These are phyloP conservation scores for Ictidomys tridecemlineatus DNA, from an alignment of 2,113 vertebrate species.

Conservation along the genomic window DNA sequence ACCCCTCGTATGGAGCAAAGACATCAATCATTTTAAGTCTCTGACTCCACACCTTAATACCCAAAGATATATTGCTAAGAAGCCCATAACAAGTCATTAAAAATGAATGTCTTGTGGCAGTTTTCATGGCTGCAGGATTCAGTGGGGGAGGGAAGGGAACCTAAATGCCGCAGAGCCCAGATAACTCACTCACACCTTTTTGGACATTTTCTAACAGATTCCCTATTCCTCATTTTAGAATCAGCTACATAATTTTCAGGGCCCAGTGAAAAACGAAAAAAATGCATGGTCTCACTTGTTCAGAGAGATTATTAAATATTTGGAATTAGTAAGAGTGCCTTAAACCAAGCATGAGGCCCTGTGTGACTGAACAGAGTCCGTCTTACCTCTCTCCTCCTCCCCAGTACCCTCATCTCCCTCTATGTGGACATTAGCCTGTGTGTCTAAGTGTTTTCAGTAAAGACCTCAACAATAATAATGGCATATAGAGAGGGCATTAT, in stretches of 20 bases:
- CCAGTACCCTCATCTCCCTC: neutral
- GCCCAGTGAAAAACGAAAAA: neutral
- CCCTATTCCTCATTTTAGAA: neutral
- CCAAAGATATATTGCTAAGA: constrained; percentile 84
- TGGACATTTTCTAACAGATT: neutral
- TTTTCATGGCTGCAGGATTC: constrained; percentile 64
- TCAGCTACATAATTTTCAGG: neutral
- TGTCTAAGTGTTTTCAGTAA: neutral
- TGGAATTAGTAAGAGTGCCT: neutral
- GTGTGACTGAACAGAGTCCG: too few species aligned
- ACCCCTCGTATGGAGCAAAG: constrained; percentile 78
- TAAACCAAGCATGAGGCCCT: neutral
- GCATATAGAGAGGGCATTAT: neutral
- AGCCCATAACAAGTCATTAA: constrained; percentile 83
- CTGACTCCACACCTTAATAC: constrained; percentile 79
- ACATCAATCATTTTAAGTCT: constrained; percentile 84
- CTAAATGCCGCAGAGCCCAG: constrained; percentile 36
- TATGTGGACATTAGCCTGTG: neutral
- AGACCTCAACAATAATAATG: neutral
- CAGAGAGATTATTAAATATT: neutral
- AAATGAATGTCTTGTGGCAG: constrained; percentile 78
- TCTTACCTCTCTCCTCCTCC: neutral
- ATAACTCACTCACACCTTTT: rapidly evolving
- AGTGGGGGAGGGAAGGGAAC: constrained; percentile 3
- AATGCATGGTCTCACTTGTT: neutral